Evolutionary conservation across 2,888 invertebrate genomes (phyloP), one percentile per base, ranked within the genome.

Genomic region (Platycheirus albimanus): DNA sequence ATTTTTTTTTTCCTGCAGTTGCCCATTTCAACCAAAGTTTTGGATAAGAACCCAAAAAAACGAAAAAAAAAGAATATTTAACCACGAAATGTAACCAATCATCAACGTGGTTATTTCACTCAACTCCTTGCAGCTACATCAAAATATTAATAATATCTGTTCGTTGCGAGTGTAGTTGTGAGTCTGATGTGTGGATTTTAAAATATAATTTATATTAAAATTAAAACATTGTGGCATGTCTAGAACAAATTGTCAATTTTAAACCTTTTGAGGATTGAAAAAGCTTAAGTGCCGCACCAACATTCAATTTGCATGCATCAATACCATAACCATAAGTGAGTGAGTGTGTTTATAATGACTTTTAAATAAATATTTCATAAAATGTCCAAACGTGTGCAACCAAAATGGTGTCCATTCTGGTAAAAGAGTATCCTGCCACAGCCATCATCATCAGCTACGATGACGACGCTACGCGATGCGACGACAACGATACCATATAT

Each of bases 201-300:
- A 13, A 49, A 49, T 6, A 63, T 72, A 72, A 67, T 83, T 56
- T 83, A 69, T 83, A 77, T 61, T 78, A 72, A 69, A 78, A 78
- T 78, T 71, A 69, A 83, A 77, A 69, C 61, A 51, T 41, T 83
- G 67, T 47, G 72, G 83, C 45, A 52, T 30, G 67, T 52, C 78
- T 81, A 81, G 71, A 61, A 72, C 77, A 83, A 83, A 83, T 72
- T 83, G 83, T 72, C 78, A 83, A 83, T 77, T 83, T 71, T 52
- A 83, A 83, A 72, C 77, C 78, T 77, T 58, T 83, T 83, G 72
- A 77, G 83, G 72, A 72, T 78, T 83, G 66, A 67, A 78, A 41
- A 83, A 63, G 77, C 83, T 78, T 71, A 78, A 77, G 77, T 72
- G 72, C 78, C 61, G 43, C 63, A 47, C 81, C 81, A 58, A 51